Evolutionary conservation across 1,140 invertebrate species (phyloP), one percentile per base, ranked within the genome.

Genomic region (Diachasmimorpha longicaudata): DNA sequence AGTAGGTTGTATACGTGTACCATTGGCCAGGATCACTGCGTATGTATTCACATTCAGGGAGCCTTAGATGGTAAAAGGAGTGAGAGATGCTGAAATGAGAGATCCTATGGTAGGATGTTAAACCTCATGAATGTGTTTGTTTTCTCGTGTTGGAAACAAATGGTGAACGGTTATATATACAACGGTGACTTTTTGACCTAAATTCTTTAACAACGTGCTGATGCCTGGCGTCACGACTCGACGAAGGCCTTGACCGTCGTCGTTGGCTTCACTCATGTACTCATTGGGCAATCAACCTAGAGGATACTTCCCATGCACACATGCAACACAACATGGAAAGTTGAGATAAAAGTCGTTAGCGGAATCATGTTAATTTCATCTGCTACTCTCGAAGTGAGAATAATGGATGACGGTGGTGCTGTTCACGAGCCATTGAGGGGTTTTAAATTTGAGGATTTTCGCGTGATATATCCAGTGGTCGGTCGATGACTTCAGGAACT

Each of bases 151-250:
- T 66, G 75, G 77, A 78, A 70, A 77, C 71, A 75, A 77, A 79
- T 80, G 76, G 73, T 55, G 46, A 75, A 78, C 78, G 74, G 77
- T 79, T 78, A 76, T 79, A 78, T 74, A 76, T 72, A 77, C 76
- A 80, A 70, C 79, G 80, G 79, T 85, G 85, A 85, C 84, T 86
- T 86, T 85, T 85, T 79, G 85, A 84, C 85, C 85, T 83, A 84
- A 85, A 86, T 86, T 81, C 84, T 83, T 83, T 78, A 79, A 81
- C 80, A 75, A 81, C 78, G 73, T 74, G 73, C 68, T 69, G 75
- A 66, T 78, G 74, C 19, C 48, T 74, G 75, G 71, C 76, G 72
- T 79, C 78, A 80, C 77, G 74, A 79, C 74, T 74, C 74, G 70
- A 77, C 73, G 72, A 74, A 80, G 78, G 73, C 79, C 79, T 80